Evolutionary conservation across 1,140 invertebrate genomes (phyloP).

Genomic region (Drosophila virilis): DNA sequence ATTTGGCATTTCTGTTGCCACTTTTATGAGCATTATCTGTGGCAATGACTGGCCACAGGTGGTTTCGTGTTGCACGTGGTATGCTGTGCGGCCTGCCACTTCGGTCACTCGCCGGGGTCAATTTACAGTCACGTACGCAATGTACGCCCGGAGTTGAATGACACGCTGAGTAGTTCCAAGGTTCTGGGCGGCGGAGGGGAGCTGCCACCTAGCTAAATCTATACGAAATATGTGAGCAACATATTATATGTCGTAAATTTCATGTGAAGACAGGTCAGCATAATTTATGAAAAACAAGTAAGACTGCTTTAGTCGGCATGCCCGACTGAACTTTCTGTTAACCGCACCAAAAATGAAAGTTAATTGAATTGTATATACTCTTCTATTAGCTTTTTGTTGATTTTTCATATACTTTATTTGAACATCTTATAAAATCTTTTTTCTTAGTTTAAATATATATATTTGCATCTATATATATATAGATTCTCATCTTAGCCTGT

Average conservation of each 20-base stretch:
- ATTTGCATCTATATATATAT: too few species aligned
- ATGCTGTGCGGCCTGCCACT: slow-evolving; percentile 8
- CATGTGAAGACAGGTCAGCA: neutral
- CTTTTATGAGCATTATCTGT: slow-evolving; percentile 51
- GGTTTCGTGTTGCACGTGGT: slow-evolving; percentile 40
- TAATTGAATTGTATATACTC: too few species aligned
- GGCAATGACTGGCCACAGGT: slow-evolving; percentile 59
- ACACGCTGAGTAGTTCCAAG: slow-evolving; percentile 25
- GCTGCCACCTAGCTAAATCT: too few species aligned
- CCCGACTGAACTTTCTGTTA: too few species aligned
- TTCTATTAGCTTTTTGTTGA: too few species aligned
- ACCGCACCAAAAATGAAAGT: too few species aligned
- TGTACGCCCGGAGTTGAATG: slow-evolving; percentile 35
- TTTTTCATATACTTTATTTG: too few species aligned
- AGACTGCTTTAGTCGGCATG: too few species aligned
- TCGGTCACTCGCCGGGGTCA: slow-evolving; percentile 58
- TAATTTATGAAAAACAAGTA: neutral
- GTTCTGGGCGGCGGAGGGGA: neutral
- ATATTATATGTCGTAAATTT: neutral
- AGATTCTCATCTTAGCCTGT: too few species aligned
- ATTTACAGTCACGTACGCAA: slow-evolving; percentile 66
- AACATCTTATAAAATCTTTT: too few species aligned
- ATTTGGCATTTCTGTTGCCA: slow-evolving; percentile 19
- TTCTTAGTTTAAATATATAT: too few species aligned
- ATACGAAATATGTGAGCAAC: neutral